A percentile compares a stretch with the other conserved stretches of the same genome.
Conservation (phyloP, 1,140 invertebrate genomes). For the Stegodyphus dumicola region DNA sequence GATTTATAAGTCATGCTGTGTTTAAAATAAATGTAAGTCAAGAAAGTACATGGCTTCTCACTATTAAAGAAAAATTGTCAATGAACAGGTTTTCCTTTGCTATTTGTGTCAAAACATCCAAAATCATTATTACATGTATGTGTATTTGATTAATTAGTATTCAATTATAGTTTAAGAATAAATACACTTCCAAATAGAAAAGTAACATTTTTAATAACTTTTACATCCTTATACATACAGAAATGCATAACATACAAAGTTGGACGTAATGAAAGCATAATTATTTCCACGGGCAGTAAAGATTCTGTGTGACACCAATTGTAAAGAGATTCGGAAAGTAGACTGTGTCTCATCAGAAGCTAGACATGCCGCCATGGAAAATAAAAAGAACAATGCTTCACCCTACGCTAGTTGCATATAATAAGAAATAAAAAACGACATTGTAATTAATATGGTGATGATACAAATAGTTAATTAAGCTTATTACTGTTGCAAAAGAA, state of each 20-base stretch:
- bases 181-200: not conserved
- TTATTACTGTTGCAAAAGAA: not conserved
- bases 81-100: too few relatives aligned
- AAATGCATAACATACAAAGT: slow-evolving; percentile 45
- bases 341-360: slow-evolving; percentile 25
- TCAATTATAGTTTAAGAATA: too few relatives aligned
- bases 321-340: not conserved
- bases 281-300: slow-evolving; percentile 49
- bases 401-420: slow-evolving; percentile 20
- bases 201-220: slow-evolving; percentile 35
- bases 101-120: too few relatives aligned
- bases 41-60: too few relatives aligned
- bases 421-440: not conserved
- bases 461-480: not conserved
- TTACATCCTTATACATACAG: slow-evolving; percentile 50
- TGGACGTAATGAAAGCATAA: slow-evolving; percentile 31
- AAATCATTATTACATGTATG: too few relatives aligned
- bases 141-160: too few relatives aligned
- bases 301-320: slow-evolving; percentile 15
- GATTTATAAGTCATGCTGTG: too few relatives aligned
- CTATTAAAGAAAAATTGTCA: too few relatives aligned
- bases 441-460: not conserved
- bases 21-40: too few relatives aligned
- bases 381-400: slow-evolving; percentile 25
- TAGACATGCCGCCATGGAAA: slow-evolving; percentile 47